phyloP scores from a whole-genome alignment of 2,797 vertebrate genomes.

The Cottoperca gobio region DNA sequence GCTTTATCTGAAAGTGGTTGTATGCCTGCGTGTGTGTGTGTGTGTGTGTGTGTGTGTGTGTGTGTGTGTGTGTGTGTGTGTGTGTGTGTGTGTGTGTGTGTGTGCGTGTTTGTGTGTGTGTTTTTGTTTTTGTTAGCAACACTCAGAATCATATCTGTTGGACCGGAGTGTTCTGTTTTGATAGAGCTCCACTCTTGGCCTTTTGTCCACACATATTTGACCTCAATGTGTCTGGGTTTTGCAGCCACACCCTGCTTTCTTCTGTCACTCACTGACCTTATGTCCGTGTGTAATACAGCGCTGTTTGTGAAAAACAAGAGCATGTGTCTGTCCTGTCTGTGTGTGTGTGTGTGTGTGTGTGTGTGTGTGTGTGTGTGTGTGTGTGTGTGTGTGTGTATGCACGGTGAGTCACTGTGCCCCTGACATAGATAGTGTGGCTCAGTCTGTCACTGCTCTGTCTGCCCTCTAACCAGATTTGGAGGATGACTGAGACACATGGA shows the following conservation, averaged over 20 bases:
- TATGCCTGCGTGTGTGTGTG: slow-evolving; percentile 21
- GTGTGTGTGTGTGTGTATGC: slow-evolving; percentile 32
- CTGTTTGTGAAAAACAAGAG: slow-evolving; percentile 10
- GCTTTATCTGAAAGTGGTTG: slow-evolving; percentile 38
- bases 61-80: slow-evolving; percentile 19
- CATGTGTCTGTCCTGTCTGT: slow-evolving; percentile 10
- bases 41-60: slow-evolving; percentile 23
- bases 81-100: slow-evolving; percentile 15
- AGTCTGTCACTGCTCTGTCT: slow-evolving; percentile 32
- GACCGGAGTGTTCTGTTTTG: slow-evolving; percentile 46
- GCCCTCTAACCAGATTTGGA: slow-evolving; percentile 56
- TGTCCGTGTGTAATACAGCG: slow-evolving; percentile 16
- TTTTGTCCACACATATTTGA: slow-evolving; percentile 57
- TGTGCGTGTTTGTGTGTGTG: slow-evolving; percentile 17
- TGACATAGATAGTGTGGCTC: slow-evolving; percentile 43
- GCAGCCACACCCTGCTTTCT: slow-evolving; percentile 22
- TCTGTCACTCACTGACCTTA: slow-evolving; percentile 25
- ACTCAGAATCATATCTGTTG: slow-evolving; percentile 4
- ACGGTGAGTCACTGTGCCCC: slow-evolving; percentile 62
- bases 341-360: slow-evolving; percentile 23
- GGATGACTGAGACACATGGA: slow-evolving; percentile 40
- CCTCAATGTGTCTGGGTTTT: slow-evolving; percentile 48
- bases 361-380: slow-evolving; percentile 8
- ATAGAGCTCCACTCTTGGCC: slow-evolving; percentile 34
- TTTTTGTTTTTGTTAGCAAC: slow-evolving; percentile 16